These are phyloP conservation scores for Drosophila pallidifrons DNA, from an alignment of 1,140 invertebrate species.

Conservation along the genomic window DNA sequence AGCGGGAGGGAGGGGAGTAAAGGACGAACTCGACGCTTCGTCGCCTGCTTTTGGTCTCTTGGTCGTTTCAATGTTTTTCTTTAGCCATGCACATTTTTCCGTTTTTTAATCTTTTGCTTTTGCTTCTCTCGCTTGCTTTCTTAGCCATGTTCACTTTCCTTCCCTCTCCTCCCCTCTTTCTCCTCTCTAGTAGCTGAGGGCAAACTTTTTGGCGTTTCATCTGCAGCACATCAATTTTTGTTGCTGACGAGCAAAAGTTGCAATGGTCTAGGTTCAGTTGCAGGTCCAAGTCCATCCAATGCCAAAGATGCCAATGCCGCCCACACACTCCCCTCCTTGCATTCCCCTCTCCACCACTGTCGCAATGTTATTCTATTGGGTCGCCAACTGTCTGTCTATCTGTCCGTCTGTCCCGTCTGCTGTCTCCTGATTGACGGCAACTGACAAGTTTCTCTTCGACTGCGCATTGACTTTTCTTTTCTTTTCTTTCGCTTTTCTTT, in stretches of 20 bases:
- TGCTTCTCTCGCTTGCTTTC: conserved; percentile 57
- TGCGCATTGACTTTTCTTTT: conserved; percentile 78
- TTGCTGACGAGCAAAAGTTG: conserved; percentile 84
- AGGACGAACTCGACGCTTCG: conserved; percentile 42
- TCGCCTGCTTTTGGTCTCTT: conserved; percentile 40
- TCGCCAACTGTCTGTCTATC: conserved; percentile 60
- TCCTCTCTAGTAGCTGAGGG: conserved; percentile 57
- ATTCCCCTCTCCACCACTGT: conserved; percentile 38
- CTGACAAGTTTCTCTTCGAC: conserved; percentile 82
- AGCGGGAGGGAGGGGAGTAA: neutral
- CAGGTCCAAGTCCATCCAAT: conserved; percentile 25
- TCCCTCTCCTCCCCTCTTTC: conserved; percentile 15
- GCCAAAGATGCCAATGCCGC: conserved; percentile 17
- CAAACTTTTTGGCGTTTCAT: conserved; percentile 84
- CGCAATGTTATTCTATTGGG: conserved; percentile 77
- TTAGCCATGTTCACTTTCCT: conserved; percentile 37
- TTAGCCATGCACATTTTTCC: conserved; percentile 76
- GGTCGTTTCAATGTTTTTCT: conserved; percentile 71
- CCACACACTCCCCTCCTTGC: conserved; percentile 12
- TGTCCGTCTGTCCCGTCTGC: conserved; percentile 14
- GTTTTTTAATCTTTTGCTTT: conserved; percentile 78
- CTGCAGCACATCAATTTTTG: conserved; percentile 84
- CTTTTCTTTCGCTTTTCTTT: conserved; percentile 57
- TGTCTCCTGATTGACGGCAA: conserved; percentile 78
- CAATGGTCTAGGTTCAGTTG: conserved; percentile 57